Conservation (phyloP, 1,140 invertebrate genomes). For the Hypsibius dujardini region DNA sequence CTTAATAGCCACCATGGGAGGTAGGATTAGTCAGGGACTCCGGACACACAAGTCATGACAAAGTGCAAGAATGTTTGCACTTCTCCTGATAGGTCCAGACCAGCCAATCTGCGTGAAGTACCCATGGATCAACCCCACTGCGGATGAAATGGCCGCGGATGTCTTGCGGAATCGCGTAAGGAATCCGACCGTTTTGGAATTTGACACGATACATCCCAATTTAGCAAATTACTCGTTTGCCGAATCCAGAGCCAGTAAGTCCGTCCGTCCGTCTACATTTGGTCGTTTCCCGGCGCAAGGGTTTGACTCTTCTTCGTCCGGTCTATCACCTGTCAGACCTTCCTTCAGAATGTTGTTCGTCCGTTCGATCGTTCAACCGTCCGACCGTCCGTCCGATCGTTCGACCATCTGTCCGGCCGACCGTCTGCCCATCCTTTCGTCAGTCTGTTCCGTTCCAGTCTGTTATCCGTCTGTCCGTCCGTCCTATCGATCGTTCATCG, state of each 20-base stretch:
- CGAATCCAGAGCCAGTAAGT: neutral
- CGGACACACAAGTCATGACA: no score
- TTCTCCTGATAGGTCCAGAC: neutral
- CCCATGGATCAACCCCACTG: neutral
- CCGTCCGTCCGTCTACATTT: neutral
- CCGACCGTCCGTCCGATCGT: no score
- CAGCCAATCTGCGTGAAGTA: conserved; percentile 6
- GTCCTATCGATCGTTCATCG: no score
- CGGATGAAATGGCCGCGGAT: neutral
- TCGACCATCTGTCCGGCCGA: no score
- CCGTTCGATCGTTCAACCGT: no score
- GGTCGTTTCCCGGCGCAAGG: neutral
- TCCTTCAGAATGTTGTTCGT: neutral
- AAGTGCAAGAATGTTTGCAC: neutral
- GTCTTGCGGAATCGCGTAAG: neutral
- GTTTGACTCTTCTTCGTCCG: neutral
- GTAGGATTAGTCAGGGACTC: neutral
- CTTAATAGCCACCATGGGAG: neutral
- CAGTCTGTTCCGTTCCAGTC: neutral
- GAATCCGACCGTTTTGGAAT: neutral
- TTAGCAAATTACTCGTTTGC: neutral
- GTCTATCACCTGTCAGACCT: neutral
- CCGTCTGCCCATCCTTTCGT: neutral
- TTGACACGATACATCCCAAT: neutral
- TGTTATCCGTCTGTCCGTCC: neutral